Evolutionary conservation across 1,140 invertebrate species (phyloP).

Genomic region (Cecropterus lyciades): DNA sequence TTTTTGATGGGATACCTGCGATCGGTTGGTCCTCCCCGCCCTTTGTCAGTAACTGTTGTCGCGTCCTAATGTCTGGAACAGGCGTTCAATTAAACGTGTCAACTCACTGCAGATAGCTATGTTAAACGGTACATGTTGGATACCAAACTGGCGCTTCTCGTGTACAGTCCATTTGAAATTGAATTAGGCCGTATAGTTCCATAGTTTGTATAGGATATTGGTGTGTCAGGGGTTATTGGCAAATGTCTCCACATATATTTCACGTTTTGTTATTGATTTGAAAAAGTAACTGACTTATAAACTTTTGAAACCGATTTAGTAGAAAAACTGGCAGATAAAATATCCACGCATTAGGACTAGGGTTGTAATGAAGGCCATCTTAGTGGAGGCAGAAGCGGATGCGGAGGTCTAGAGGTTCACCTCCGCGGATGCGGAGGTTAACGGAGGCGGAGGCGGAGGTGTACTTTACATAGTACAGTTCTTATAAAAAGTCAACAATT

Average conservation of each 20-base stretch:
- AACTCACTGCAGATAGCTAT: constrained; percentile 67
- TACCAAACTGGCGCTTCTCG: constrained; percentile 47
- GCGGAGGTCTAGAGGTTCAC: too few relatives aligned
- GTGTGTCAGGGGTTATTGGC: background rate
- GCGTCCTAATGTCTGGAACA: constrained; percentile 74
- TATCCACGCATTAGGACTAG: too few relatives aligned
- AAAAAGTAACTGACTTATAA: background rate
- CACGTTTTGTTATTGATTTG: background rate
- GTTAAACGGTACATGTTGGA: constrained; percentile 60
- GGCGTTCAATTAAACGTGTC: constrained; percentile 78
- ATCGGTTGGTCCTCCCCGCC: constrained; percentile 44
- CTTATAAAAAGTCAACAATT: too few relatives aligned
- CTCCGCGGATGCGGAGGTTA: too few relatives aligned
- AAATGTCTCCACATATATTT: background rate
- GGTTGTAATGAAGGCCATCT: too few relatives aligned
- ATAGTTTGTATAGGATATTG: constrained; percentile 6
- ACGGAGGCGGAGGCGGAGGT: too few relatives aligned
- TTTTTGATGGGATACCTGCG: constrained; percentile 45
- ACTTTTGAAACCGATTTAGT: too few relatives aligned
- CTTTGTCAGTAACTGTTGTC: constrained; percentile 75
- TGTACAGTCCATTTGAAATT: constrained; percentile 29
- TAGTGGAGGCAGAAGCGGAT: too few relatives aligned
- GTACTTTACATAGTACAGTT: too few relatives aligned
- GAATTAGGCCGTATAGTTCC: constrained; percentile 16
- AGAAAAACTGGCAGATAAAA: too few relatives aligned